Base-by-base conservation (phyloP, 1,140 invertebrate species). In the Triops cancriformis region DNA sequence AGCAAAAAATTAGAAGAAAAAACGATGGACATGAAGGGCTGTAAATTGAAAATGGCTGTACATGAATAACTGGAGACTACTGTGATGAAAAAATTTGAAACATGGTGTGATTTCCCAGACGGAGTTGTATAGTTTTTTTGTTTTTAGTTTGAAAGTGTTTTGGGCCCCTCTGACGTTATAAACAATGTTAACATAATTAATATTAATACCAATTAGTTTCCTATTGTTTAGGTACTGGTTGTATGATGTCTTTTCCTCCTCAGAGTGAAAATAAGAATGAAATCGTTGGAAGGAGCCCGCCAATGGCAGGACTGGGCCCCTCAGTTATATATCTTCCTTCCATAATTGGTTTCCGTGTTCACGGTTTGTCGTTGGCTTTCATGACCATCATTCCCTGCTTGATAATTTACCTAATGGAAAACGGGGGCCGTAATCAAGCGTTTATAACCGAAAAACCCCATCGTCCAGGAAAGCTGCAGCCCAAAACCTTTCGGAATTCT, bases 271-370 rank as follows among this genome's bases (percentile, higher is more conserved):
- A 37, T 37, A 37, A 2, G 31, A 37, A 37, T 2, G 31, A 37
- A 37, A 37, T 37, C 9, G 9, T 64, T 64, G 23, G 23, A 64
- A 10, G 51, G 18, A 64, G 14, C 51, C 18, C 10, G 51, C n/a
- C 10, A 64, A 64, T 64, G 14, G 51, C 51, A 64, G 51, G 23
- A 23, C 51, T 12, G 43, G 51, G 51, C 14, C 10, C 51, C 1
- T 64, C 14, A 64, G 51, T 64, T 64, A 18, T 64, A 64, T 64
- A 64, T 64, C n/a, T 64, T 64, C 51, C 51, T 64, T 64, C 51
- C 14, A 64, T 64, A 64, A 64, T 64, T 64, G 51, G 51, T 64
- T 64, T 64, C 51, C 51, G 51, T 64, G 51, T 64, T 64, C 51
- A 64, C 14, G 51, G 51, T 64, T 64, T 64, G 51, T 64, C 51